These are phyloP conservation scores for Charaxes varanes DNA, from an alignment of 1,140 invertebrate genomes.

Conservation along the genomic window DNA sequence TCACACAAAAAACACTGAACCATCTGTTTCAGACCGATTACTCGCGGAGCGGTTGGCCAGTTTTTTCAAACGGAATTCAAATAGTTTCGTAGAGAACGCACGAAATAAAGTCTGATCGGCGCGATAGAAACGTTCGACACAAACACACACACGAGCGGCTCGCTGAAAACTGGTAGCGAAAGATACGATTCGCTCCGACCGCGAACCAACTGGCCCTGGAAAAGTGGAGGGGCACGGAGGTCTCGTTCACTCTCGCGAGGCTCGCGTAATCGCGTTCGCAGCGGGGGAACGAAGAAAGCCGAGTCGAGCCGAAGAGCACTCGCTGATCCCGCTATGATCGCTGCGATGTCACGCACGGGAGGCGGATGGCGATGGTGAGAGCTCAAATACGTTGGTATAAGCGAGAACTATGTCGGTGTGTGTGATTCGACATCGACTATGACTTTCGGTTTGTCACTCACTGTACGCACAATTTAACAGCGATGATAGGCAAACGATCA, in stretches of 20 bases:
- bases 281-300: constrained; percentile 35
- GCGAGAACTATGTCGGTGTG: no score
- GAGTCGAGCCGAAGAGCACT: constrained; percentile 33
- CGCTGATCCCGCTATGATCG: constrained; percentile 51
- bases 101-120: constrained; percentile 54
- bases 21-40: constrained; percentile 30
- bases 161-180: constrained; percentile 37
- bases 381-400: no score
- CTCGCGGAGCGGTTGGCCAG: constrained; percentile 25
- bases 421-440: no score
- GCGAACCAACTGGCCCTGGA: constrained; percentile 32
- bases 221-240: constrained; percentile 36
- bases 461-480: no score
- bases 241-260: constrained; percentile 47
- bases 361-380: not conserved
- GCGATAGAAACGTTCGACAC: constrained; percentile 26
- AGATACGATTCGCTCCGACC: constrained; percentile 21
- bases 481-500: no score
- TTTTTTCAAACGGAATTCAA: constrained; percentile 26
- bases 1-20: constrained; percentile 52
- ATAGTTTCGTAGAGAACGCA: constrained; percentile 36
- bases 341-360: constrained; percentile 7
- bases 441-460: no score
- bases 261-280: constrained; percentile 43
- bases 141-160: constrained; percentile 25